phyloP scores from a whole-genome alignment of 2,888 invertebrate species.

The Cancer borealis region DNA sequence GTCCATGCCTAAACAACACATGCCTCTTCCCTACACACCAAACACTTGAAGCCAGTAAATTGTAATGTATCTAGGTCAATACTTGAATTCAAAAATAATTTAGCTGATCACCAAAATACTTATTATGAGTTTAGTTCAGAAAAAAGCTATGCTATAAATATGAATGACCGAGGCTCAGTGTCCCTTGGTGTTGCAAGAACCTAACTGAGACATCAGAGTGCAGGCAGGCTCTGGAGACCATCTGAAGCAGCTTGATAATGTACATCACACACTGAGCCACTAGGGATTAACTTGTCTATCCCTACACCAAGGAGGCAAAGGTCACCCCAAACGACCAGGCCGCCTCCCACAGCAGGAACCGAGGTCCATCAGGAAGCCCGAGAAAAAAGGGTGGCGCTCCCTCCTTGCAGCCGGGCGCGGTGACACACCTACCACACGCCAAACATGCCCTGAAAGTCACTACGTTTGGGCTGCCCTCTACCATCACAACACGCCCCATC shows the following conservation, averaged over 20 bases:
- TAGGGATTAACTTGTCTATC: constrained; percentile 11
- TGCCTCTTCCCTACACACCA: constrained; percentile 26
- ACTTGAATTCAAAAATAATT: background rate
- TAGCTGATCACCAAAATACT: background rate
- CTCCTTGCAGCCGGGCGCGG: background rate
- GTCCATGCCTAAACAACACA: constrained; percentile 1
- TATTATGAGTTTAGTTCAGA: background rate
- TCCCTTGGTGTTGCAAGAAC: constrained; percentile 41
- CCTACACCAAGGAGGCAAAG: constrained; percentile 27
- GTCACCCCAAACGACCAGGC: constrained; percentile 18
- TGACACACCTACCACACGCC: constrained; percentile 21
- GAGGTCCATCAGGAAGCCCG: background rate
- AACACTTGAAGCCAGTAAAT: background rate
- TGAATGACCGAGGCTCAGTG: background rate
- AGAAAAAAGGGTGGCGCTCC: background rate
- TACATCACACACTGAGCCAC: constrained; percentile 8
- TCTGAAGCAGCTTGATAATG: constrained; percentile 24
- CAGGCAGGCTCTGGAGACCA: constrained; percentile 13
- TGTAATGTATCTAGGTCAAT: constrained; percentile 32
- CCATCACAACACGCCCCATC: constrained; percentile 32
- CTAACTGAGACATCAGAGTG: constrained; percentile 39
- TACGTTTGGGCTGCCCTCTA: constrained; percentile 11
- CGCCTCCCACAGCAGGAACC: background rate
- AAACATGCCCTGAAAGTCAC: constrained; percentile 9
- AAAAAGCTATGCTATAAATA: constrained; percentile 17